These are phyloP conservation scores for Spinibarbus caldwelli DNA, from an alignment of 2,797 vertebrate genomes.

Conservation along the genomic window DNA sequence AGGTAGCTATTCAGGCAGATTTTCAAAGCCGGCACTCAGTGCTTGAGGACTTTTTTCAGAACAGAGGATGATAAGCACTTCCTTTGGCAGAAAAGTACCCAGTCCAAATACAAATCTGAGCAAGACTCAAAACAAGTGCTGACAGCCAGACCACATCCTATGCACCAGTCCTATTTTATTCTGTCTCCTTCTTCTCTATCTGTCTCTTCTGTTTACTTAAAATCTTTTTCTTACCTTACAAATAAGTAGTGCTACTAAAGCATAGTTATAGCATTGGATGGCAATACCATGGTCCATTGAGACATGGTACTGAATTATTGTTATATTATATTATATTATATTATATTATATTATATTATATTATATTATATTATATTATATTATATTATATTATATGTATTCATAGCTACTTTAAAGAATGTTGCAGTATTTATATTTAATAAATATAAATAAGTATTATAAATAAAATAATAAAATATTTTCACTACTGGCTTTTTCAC, in stretches of 20 bases:
- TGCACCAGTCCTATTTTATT: neutral
- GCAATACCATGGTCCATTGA: neutral
- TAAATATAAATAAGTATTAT: no score
- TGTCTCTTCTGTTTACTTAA: neutral
- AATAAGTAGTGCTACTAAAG: neutral
- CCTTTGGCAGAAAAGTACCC: conserved; percentile 15
- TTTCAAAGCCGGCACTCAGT: neutral
- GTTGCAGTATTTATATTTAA: no score
- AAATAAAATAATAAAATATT: no score
- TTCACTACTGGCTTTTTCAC: no score
- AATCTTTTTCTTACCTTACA: neutral
- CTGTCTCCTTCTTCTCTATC: neutral
- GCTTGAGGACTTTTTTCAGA: conserved; percentile 25
- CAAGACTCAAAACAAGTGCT: conserved; percentile 29
- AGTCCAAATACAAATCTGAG: conserved; percentile 45
- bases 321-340: neutral
- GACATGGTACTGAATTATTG: neutral
- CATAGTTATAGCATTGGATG: neutral
- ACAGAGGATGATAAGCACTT: conserved; percentile 33
- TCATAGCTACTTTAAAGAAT: no score
- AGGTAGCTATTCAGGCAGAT: conserved; percentile 2
- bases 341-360: neutral
- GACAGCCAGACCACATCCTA: conserved; percentile 24
- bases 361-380: neutral
- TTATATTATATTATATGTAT: neutral